Evolutionary conservation across 2,113 vertebrate genomes (phyloP), one percentile per base, ranked within the genome.

Genomic region (Zeus faber): DNA sequence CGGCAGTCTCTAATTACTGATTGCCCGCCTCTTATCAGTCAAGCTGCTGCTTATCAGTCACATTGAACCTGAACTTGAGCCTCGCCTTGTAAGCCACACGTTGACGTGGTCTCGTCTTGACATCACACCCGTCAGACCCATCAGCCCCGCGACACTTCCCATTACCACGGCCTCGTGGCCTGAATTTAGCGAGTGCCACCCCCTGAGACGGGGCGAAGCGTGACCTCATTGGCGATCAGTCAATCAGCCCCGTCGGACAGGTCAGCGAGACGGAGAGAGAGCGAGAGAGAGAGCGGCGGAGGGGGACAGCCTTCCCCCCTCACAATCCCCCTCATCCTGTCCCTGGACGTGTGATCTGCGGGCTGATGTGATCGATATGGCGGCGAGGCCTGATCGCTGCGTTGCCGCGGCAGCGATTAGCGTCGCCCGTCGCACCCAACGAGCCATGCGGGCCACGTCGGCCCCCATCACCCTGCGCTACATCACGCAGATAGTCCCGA

Each of bases 381-480:
- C 70, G 66, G 50, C 68, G 44, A 59, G 56, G 72, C 54, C 65
- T 65, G 56, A 70, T 77, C 63, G 71, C 44, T 45, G 27, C 37
- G 26, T 54, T 72, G 59, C 62, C 56, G 29, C 16, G 52, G 65
- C 45, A 29, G 48, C 79, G 73, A 78, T 82, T 62, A 78, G 64
- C 67, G 3, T 53, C 60, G 72, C 65, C 72, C 72, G 66, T 72
- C 66, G 68, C 60, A 72, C 65, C 72, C 72, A 67, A 72, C 66
- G 68, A 83, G 77, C 59, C 69, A 55, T 21, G 69, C 57, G 65
- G 59, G 57, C 50, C 49, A 49, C 18, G 51, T 80, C 63, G 65
- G 53, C 43, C 75, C 13, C 21, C 33, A 25, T 55, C 37, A 55
- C 62, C 69, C 54, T 29, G 37, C 62, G 64, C 54, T 49, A 67